Base-by-base conservation (phyloP, 2,797 vertebrate genomes). In the Okamejei kenojei region DNA sequence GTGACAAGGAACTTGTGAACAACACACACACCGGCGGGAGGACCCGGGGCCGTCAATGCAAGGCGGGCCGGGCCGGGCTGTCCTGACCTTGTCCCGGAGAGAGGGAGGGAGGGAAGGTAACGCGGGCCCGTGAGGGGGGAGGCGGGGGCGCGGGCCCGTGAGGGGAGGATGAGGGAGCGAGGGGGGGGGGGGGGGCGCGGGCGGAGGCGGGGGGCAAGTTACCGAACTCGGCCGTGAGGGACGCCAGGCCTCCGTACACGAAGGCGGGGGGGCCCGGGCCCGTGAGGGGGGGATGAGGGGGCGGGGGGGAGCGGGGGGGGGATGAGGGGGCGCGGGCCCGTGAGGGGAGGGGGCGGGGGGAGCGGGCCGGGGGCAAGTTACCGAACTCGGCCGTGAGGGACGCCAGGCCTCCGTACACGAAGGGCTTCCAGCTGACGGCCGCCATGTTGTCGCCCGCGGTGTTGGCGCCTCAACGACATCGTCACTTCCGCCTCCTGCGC, bases 151-250 rank as follows among this genome's bases (percentile, higher is more conserved):
- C 2, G 45, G 45, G 38, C 38, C 38, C 38, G 1, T 1, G 38
- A 38, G 38, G 38, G 38, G n/a, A n/a, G n/a, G n/a, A n/a, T n/a
- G n/a, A n/a, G n/a, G n/a, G n/a, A n/a, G n/a, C 1, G 38, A 38
- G 38, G 38, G 38, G 1, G 38, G 1, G 38, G 38, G 1, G 38
- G 38, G 38, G 38, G 68, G 0, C 3, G 68, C 11, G 68, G 21
- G 68, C 11, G 15, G 68, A 21, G 68, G 15, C 19, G 35, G 11
- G 17, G 7, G 93, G 45, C 2, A 93, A n/a, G 94, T 94, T 96
- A 98, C 98, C 98, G 95, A 98, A 98, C 96, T 99, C 98, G 95
- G 98, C 98, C 96, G 98, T 98, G 94, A 99, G 97, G 94, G 98
- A 98, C 96, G 98, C 98, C 97, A 98, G 97, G 94, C 98, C 98